These are phyloP conservation scores for Diuraphis noxia DNA, from an alignment of 1,140 invertebrate species.

Conservation along the genomic window DNA sequence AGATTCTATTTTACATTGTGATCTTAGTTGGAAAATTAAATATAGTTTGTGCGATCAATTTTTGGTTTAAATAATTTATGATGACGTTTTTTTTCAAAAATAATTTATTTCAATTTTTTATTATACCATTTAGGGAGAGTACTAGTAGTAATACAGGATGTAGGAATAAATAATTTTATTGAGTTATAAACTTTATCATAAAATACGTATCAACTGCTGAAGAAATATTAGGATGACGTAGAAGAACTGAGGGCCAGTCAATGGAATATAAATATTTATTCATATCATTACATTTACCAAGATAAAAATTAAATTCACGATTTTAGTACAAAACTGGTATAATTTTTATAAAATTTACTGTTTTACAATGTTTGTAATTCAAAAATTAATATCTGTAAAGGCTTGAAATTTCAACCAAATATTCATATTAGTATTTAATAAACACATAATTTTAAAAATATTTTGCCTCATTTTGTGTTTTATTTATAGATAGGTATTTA, in stretches of 20 bases:
- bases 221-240: background rate
- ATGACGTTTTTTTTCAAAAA: background rate
- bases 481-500: no score
- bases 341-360: no score
- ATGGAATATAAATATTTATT: background rate
- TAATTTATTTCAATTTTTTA: background rate
- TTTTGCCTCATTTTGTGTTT: no score
- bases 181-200: no score
- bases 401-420: no score
- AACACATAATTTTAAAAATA: no score
- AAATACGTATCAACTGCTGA: background rate
- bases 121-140: background rate
- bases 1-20: no score
- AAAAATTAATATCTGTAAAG: no score
- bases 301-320: background rate
- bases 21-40: background rate
- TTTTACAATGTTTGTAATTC: no score
- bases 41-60: background rate
- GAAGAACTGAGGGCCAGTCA: background rate
- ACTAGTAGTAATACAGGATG: background rate
- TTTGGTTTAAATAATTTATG: background rate
- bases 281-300: no score
- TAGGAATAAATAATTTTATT: background rate
- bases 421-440: no score
- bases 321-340: no score